phyloP scores from a whole-genome alignment of 2,888 invertebrate genomes.

The Aspidiotus rigidus region DNA sequence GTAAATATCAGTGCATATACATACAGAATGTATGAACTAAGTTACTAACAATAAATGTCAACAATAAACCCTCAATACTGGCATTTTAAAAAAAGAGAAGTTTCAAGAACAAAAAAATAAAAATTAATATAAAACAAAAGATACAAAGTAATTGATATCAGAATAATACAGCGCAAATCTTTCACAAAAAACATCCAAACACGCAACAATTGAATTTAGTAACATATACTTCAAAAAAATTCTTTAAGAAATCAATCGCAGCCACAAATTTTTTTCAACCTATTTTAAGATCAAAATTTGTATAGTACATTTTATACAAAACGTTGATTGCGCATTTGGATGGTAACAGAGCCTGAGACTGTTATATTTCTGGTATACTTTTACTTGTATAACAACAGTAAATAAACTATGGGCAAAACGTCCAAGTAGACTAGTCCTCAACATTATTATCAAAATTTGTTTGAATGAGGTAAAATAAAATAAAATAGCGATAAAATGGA shows the following conservation, averaged over 20 bases:
- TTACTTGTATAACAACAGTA: not conserved
- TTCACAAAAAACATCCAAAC: no score
- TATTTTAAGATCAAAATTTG: no score
- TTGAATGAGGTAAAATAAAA: not conserved
- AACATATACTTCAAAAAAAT: no score
- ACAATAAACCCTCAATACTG: slow-evolving; percentile 18
- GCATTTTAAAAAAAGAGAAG: not conserved
- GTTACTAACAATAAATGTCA: not conserved
- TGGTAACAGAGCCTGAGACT: slow-evolving; percentile 1
- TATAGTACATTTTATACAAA: no score
- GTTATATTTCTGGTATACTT: not conserved
- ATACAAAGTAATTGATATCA: no score
- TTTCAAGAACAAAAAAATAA: no score
- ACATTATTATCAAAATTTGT: not conserved
- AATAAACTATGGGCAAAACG: not conserved
- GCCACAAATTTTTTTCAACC: no score
- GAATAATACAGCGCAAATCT: no score
- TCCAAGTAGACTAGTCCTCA: slow-evolving; percentile 20
- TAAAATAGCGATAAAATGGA: slow-evolving; percentile 22
- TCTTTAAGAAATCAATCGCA: no score
- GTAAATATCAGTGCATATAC: slow-evolving; percentile 28
- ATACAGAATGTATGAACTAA: slow-evolving; percentile 16
- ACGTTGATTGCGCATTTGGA: not conserved
- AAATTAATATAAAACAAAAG: no score
- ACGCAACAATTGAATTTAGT: no score